Evolutionary conservation across 1,140 invertebrate species (phyloP).

Genomic region (Heterodera schachtii): DNA sequence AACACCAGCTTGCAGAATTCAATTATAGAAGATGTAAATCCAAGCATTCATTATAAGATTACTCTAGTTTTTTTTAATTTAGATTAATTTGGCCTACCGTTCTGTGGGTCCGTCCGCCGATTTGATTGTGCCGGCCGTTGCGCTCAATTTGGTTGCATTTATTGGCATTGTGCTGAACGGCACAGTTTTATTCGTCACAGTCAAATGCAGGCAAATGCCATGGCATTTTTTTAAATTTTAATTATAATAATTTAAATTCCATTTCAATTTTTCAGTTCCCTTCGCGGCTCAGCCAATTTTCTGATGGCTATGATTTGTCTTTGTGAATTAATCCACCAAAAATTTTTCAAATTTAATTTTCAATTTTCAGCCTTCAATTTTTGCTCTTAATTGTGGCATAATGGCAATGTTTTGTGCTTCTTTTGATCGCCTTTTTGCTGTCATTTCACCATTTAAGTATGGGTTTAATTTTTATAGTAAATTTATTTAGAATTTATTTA

Average conservation of each 20-base stretch:
- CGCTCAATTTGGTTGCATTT: not conserved
- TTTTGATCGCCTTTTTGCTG: conserved; percentile 24
- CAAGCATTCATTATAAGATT: no score
- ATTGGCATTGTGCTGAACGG: conserved; percentile 15
- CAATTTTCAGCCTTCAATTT: conserved; percentile 2
- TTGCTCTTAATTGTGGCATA: not conserved
- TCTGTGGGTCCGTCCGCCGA: not conserved
- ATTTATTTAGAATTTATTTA: not conserved
- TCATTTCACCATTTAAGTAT: not conserved
- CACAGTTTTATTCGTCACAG: conserved; percentile 5
- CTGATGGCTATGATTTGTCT: conserved; percentile 27
- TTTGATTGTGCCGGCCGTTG: conserved; percentile 10
- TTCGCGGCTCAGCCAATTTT: conserved; percentile 25
- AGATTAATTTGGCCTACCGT: conserved; percentile 6
- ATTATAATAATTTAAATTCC: no score
- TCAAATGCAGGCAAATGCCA: not conserved
- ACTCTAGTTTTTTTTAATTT: not conserved
- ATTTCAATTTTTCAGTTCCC: not conserved
- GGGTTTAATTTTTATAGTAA: no score
- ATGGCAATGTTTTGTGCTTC: conserved; percentile 11
- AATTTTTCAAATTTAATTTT: not conserved
- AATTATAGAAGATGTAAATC: no score
- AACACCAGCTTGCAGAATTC: no score
- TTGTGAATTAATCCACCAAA: conserved; percentile 19
- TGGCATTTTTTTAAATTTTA: not conserved